phyloP scores from a whole-genome alignment of 2,113 vertebrate species.

The Albula goreensis region DNA sequence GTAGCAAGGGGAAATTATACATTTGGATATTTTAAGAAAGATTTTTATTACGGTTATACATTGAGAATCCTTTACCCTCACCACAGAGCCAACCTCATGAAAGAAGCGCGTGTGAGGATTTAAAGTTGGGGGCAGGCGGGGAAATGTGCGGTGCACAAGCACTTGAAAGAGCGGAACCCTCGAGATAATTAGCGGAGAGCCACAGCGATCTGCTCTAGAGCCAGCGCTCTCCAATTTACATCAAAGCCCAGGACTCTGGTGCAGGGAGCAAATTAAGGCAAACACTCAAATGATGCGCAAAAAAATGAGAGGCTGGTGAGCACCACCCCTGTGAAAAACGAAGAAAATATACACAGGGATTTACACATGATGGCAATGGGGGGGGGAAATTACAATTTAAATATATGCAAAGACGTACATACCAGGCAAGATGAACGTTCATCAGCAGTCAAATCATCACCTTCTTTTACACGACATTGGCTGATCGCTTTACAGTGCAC shows the following conservation, averaged over 20 bases:
- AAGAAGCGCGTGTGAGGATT: background rate
- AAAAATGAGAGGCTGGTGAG: background rate
- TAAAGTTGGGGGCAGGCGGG: background rate
- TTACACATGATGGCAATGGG: background rate
- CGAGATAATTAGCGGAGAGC: slow-evolving; percentile 15
- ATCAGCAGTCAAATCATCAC: background rate
- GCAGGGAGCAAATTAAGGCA: slow-evolving; percentile 25
- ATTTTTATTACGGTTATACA: background rate
- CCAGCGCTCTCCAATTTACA: slow-evolving; percentile 26
- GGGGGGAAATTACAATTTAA: slow-evolving; percentile 27
- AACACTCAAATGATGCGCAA: slow-evolving; percentile 29
- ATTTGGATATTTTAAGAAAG: background rate
- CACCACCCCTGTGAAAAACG: too few relatives aligned
- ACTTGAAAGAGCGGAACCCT: background rate
- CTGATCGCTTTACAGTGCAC: background rate
- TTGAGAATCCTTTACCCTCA: background rate
- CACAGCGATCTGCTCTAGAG: slow-evolving; percentile 2
- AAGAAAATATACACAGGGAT: background rate
- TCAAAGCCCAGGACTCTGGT: slow-evolving; percentile 34
- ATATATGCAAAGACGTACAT: slow-evolving; percentile 20
- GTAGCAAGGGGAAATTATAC: background rate
- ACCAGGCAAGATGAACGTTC: background rate
- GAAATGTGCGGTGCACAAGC: background rate
- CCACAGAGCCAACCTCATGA: background rate
- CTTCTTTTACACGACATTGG: background rate